phyloP scores from a whole-genome alignment of 2,888 invertebrate species.

The Mythimna impura region DNA sequence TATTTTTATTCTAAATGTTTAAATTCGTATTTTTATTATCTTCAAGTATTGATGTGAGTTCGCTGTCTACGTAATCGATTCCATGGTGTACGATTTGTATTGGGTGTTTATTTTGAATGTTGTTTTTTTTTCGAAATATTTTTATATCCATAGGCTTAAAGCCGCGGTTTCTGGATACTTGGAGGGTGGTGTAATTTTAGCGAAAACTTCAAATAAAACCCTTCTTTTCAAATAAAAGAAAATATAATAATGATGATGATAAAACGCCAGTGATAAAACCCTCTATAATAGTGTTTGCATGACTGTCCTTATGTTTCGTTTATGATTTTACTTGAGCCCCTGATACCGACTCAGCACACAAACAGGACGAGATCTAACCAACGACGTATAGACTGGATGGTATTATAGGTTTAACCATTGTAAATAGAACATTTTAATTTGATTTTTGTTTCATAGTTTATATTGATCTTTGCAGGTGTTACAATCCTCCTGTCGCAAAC shows the following conservation, averaged over 20 bases:
- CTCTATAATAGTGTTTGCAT: constrained; percentile 83
- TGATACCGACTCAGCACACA: constrained; percentile 88
- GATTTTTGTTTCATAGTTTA: constrained; percentile 82
- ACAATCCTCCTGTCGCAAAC: constrained; percentile 99
- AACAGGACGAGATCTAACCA: constrained; percentile 78
- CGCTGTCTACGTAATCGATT: constrained; percentile 84
- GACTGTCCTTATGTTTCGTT: constrained; percentile 85
- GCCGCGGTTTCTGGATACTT: constrained; percentile 82
- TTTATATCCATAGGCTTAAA: constrained; percentile 49
- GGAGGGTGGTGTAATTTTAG: constrained; percentile 82
- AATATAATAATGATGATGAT: constrained; percentile 66
- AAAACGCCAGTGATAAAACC: constrained; percentile 73
- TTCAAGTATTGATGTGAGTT: constrained; percentile 63
- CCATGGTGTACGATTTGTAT: constrained; percentile 79
- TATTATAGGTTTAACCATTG: constrained; percentile 71
- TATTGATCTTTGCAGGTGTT: constrained; percentile 97
- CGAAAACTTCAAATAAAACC: constrained; percentile 60
- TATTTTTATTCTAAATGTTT: constrained; percentile 68
- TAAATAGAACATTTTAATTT: constrained; percentile 75
- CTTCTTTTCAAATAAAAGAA: constrained; percentile 62
- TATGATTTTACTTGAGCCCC: constrained; percentile 88
- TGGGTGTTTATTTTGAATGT: constrained; percentile 72
- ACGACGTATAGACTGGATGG: constrained; percentile 71
- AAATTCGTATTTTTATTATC: constrained; percentile 61
- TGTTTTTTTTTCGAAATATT: constrained; percentile 47